Base-by-base conservation (phyloP, 2,113 vertebrate species). In the Corapipo altera region DNA sequence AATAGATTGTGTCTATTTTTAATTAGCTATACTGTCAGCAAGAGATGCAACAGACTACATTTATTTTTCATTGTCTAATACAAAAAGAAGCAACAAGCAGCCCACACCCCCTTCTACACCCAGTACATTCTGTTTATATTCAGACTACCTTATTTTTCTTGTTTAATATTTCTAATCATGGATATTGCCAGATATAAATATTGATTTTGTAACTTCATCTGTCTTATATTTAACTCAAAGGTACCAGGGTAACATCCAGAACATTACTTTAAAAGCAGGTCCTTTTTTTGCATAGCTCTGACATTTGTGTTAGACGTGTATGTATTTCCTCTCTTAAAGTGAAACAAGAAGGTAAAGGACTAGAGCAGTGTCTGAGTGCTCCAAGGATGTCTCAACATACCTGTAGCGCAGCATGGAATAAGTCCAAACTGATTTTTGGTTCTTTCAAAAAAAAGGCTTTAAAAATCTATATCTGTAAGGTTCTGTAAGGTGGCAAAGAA, bases 391-490 rank as follows among this genome's bases (percentile, higher is more conserved):
- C 43, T 43, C 58, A 62, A 39, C 41, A 41, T 85, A 49, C 20
- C 32, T 67, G 18, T 49, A 69, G 26, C 64, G 37, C 54, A 72
- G 18, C 39, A 51, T 89, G 86, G 41, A 86, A 14, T 72, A 83
- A 65, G 11, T 83, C 19, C 71, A 73, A 95, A 58, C 24, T 92
- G 57, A 86, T 44, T 57, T 46, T 91, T 85, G 24, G 7, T 86
- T 78, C 22, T 87, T 33, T 79, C 15, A 46, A 59, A 23, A 61
- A 37, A n/a, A 57, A 51, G 9, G 4, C 43, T 72, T 88, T 88
- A 89, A 95, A 95, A 93, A 74, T 88, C 26, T 35, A 6, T 94
- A 33, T 58, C 37, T n/a, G n/a, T n/a, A n/a, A n/a, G n/a, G 15
- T 88, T 96, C 28, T 93, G 70, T 81, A 84, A 85, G n/a, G 81